Conservation (phyloP, 2,113 vertebrate species). For the Platysteira castanea region DNA sequence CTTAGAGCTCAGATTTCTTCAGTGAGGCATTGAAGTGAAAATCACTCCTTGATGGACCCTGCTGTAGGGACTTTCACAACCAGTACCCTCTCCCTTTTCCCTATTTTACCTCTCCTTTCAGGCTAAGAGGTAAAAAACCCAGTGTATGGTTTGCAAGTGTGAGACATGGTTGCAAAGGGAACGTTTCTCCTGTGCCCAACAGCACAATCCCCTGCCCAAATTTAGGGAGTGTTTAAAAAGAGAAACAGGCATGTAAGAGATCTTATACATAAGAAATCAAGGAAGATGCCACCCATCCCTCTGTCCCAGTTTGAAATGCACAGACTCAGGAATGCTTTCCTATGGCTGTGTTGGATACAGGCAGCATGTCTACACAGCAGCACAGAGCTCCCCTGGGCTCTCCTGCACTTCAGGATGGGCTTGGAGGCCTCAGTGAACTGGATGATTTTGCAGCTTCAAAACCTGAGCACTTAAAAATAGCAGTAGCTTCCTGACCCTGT, state of each 20-base stretch:
- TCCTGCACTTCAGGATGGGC: not conserved
- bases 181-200: not conserved
- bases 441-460: not conserved
- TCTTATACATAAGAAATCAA: not conserved
- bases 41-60: not conserved
- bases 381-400: not conserved
- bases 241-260: not conserved
- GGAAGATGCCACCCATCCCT: accelerated
- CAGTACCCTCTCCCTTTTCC: not conserved
- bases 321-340: not conserved
- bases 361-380: not conserved
- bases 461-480: not conserved
- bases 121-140: not conserved
- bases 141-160: not conserved
- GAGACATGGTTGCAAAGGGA: not conserved
- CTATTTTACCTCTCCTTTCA: not conserved
- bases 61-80: not conserved
- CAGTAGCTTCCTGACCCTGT: not conserved
- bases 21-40: not conserved
- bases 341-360: too few relatives aligned
- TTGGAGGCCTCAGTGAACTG: not conserved
- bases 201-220: not conserved
- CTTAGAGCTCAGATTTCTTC: not conserved
- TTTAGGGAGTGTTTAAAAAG: not conserved
- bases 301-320: not conserved